phyloP scores from a whole-genome alignment of 1,140 invertebrate genomes.

The Phocides pigmalion region DNA sequence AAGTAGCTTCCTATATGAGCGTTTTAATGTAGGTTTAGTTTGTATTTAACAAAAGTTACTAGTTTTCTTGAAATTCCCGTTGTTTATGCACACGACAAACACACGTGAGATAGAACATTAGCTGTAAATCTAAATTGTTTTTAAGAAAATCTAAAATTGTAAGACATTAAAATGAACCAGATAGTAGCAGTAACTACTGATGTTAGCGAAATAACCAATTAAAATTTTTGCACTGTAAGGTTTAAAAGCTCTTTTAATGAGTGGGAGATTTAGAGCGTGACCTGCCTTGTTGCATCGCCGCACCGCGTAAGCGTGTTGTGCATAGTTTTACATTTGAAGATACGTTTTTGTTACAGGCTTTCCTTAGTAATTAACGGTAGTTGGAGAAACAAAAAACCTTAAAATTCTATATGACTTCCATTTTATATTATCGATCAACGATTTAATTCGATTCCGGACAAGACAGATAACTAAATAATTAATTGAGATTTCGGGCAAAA shows the following conservation, averaged over 20 bases:
- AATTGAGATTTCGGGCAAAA: no score
- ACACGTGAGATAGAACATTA: constrained; percentile 3
- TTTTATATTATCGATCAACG: no score
- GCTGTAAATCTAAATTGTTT: constrained; percentile 12
- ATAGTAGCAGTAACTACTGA: not conserved
- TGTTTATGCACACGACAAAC: constrained; percentile 8
- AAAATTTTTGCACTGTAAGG: not conserved
- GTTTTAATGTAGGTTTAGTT: no score
- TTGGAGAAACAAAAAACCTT: no score
- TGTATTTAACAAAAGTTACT: not conserved
- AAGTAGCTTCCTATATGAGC: no score
- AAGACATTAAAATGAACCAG: not conserved
- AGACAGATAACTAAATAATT: no score
- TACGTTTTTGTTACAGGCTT: not conserved
- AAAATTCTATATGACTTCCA: no score
- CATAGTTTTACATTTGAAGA: not conserved
- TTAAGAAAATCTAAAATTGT: not conserved
- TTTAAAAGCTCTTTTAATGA: constrained; percentile 14
- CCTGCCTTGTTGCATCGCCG: constrained; percentile 3
- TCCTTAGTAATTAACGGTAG: no score
- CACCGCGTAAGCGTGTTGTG: not conserved
- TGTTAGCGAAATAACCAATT: not conserved
- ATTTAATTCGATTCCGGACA: no score
- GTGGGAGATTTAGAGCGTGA: constrained; percentile 20
- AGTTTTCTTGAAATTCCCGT: constrained; percentile 7